These are phyloP conservation scores for Ypsolopha scabrella DNA, from an alignment of 2,888 invertebrate species.

Conservation along the genomic window DNA sequence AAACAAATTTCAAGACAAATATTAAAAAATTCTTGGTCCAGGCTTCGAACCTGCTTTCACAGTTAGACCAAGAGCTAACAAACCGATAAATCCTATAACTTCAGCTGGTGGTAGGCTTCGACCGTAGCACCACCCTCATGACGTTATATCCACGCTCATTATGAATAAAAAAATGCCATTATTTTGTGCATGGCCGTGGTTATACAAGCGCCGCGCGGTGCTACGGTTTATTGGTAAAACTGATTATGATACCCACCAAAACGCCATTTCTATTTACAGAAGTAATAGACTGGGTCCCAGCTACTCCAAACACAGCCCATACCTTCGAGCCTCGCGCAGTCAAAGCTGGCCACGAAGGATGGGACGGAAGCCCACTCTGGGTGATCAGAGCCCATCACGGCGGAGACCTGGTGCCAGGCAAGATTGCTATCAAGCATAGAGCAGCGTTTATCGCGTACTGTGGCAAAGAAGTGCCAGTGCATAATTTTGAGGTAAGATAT, in stretches of 20 bases:
- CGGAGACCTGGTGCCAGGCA: constrained; percentile 53
- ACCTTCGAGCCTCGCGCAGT: constrained; percentile 35
- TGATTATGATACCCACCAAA: no score
- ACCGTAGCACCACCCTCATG: background rate
- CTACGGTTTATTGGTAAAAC: no score
- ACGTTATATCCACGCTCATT: no score
- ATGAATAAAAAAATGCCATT: no score
- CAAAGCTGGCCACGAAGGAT: constrained; percentile 50
- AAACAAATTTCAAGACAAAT: no score
- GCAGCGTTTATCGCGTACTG: constrained; percentile 44
- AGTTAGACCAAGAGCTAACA: no score
- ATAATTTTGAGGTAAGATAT: constrained; percentile 50
- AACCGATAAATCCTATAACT: no score
- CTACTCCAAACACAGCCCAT: constrained; percentile 29
- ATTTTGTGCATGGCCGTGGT: no score
- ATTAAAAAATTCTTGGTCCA: no score
- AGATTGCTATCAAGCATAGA: constrained; percentile 45
- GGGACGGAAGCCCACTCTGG: constrained; percentile 58
- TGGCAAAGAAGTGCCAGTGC: constrained; percentile 49
- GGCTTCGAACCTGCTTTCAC: no score
- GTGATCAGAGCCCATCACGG: constrained; percentile 50
- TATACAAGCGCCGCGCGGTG: no score
- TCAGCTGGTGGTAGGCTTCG: no score
- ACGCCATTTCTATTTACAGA: constrained; percentile 13
- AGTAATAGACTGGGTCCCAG: constrained; percentile 41